Percentiles rank a stretch among this genome's conserved stretches.
Evolutionary conservation across 2,797 vertebrate genomes (phyloP).

Genomic region (Neostethus bicornis): DNA sequence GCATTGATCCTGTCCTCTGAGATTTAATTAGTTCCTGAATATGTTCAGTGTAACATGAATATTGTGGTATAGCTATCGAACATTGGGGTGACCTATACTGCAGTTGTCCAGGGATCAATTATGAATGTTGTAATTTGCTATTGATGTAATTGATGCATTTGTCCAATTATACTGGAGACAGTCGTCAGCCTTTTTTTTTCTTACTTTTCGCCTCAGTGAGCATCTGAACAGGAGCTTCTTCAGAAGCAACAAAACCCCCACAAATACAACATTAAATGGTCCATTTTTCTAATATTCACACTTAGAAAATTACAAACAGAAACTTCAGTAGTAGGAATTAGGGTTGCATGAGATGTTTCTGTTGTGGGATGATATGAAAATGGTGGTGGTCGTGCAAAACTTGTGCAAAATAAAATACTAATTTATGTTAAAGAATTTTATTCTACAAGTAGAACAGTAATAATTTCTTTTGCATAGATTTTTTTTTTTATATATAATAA

Average conservation of each 20-base stretch:
- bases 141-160: conserved; percentile 75
- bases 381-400: too few relatives aligned
- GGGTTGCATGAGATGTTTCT: too few relatives aligned
- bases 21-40: conserved; percentile 78
- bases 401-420: too few relatives aligned
- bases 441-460: too few relatives aligned
- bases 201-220: conserved; percentile 55
- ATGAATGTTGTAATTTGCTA: conserved; percentile 79
- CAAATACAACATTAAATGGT: conserved; percentile 1
- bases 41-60: conserved; percentile 73
- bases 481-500: too few relatives aligned
- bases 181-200: conserved; percentile 65
- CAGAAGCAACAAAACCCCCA: conserved; percentile 35
- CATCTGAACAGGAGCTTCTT: conserved; percentile 32
- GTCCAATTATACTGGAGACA: conserved; percentile 70
- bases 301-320: not conserved
- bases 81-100: conserved; percentile 60
- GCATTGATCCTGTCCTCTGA: conserved; percentile 72
- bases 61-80: conserved; percentile 63
- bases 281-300: not conserved
- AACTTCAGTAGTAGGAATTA: too few relatives aligned
- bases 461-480: too few relatives aligned
- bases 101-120: conserved; percentile 72
- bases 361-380: too few relatives aligned
- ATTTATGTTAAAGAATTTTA: too few relatives aligned